Conservation (phyloP, 2,797 vertebrate species). For the Podargus strigoides region DNA sequence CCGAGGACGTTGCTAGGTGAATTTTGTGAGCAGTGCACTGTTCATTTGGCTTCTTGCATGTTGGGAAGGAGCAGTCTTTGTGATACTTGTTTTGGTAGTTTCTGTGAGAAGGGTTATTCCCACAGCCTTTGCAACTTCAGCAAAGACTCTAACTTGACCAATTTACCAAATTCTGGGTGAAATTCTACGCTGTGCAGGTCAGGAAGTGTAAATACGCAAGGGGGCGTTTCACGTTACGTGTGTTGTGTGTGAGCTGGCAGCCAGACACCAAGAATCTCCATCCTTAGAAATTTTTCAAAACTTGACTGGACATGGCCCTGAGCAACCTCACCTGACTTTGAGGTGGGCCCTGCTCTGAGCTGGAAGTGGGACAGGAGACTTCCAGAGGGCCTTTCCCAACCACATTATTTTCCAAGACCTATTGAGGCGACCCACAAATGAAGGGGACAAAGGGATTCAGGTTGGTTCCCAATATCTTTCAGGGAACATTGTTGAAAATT, state of each 20-base stretch:
- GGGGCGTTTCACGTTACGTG: fast-evolving
- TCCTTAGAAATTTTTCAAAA: not conserved
- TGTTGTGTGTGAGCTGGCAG: not conserved
- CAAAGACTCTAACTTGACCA: not conserved
- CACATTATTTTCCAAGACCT: not conserved
- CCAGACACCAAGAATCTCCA: not conserved
- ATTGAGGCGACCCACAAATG: not conserved
- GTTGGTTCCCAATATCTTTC: not conserved
- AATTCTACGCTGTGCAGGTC: not conserved
- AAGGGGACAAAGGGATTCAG: not conserved
- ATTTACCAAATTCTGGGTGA: not conserved
- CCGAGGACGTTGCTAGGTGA: fast-evolving
- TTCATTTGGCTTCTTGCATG: not conserved
- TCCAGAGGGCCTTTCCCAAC: not conserved
- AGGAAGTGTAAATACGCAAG: not conserved
- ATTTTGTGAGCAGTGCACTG: not conserved
- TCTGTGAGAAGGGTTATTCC: not conserved
- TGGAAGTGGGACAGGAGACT: not conserved
- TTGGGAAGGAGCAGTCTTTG: not conserved
- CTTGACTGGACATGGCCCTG: no score
- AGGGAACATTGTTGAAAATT: not conserved
- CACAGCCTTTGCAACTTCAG: not conserved
- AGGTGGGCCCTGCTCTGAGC: not conserved
- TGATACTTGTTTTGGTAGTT: not conserved
- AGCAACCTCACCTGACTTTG: not conserved